A percentile compares a stretch with the other conserved stretches of the same genome.
phyloP scores from a whole-genome alignment of 2,797 vertebrate species.

The Lithobates sylvaticus region DNA sequence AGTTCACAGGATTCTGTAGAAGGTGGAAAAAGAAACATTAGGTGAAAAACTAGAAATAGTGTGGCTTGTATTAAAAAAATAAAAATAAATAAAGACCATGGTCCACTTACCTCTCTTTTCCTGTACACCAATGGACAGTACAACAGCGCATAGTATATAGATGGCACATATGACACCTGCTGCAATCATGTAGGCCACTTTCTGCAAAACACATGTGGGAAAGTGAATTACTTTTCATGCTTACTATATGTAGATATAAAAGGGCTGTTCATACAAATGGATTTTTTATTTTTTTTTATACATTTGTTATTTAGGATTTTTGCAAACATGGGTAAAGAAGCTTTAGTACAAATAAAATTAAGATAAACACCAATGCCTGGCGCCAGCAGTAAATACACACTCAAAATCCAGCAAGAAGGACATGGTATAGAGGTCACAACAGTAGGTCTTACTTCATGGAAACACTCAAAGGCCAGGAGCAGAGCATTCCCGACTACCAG shows the following conservation, averaged over 20 bases:
- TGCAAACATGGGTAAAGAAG: no score
- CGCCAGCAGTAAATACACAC: no score
- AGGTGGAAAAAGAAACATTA: conserved; percentile 41
- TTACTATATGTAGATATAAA: not conserved
- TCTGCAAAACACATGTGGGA: conserved; percentile 72
- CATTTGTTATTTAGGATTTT: no score
- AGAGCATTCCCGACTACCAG: no score
- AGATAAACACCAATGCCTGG: no score
- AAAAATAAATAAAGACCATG: not conserved
- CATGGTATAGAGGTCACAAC: no score
- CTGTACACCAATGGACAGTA: conserved; percentile 85
- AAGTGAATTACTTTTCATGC: not conserved
- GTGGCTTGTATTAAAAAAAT: not conserved
- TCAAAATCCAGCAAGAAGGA: no score
- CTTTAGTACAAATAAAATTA: no score
- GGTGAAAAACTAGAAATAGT: not conserved
- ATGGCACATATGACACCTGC: conserved; percentile 87
- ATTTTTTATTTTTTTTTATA: no score
- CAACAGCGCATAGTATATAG: conserved; percentile 85
- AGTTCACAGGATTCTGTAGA: conserved; percentile 75
- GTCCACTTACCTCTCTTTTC: conserved; percentile 83
- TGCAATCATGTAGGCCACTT: conserved; percentile 86
- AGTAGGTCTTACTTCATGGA: no score
- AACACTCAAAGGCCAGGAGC: no score
- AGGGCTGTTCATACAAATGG: no score